phyloP scores from a whole-genome alignment of 1,140 invertebrate genomes.

The Pseudomyrmex pallidus region DNA sequence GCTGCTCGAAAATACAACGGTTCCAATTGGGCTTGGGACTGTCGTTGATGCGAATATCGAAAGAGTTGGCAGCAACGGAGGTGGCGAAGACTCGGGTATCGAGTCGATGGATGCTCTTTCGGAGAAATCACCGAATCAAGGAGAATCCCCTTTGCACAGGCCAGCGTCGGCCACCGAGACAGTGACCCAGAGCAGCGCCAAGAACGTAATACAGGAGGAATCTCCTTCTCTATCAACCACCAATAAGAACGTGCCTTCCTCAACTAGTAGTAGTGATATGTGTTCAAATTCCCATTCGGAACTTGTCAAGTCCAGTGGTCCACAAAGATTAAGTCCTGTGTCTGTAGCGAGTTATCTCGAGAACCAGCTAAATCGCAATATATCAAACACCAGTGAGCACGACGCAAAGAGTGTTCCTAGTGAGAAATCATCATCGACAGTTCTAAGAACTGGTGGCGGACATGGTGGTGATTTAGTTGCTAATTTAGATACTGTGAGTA shows the following conservation, averaged over 20 bases:
- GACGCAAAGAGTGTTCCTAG: slow-evolving; percentile 58
- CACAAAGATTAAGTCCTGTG: slow-evolving; percentile 76
- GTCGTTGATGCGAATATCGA: slow-evolving; percentile 77
- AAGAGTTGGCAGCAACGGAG: slow-evolving; percentile 80
- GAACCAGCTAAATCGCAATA: slow-evolving; percentile 75
- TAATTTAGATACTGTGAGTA: slow-evolving; percentile 64
- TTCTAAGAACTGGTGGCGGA: slow-evolving; percentile 63
- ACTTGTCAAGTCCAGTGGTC: slow-evolving; percentile 78
- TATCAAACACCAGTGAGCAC: slow-evolving; percentile 71
- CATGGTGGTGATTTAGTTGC: slow-evolving; percentile 67
- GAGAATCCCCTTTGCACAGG: slow-evolving; percentile 86
- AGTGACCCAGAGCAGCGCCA: slow-evolving; percentile 68
- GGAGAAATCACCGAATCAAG: slow-evolving; percentile 96
- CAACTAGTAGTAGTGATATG: slow-evolving; percentile 84
- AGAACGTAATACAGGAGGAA: slow-evolving; percentile 69
- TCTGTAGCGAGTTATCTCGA: slow-evolving; percentile 77
- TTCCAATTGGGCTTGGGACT: slow-evolving; percentile 76
- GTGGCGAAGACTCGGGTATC: slow-evolving; percentile 95
- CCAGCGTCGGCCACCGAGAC: slow-evolving; percentile 76
- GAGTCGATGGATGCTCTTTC: slow-evolving; percentile 97
- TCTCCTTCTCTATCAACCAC: slow-evolving; percentile 75
- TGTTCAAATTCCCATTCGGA: slow-evolving; percentile 83
- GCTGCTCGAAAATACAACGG: slow-evolving; percentile 84
- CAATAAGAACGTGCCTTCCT: slow-evolving; percentile 85
- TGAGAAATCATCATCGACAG: slow-evolving; percentile 71